Base-by-base conservation (phyloP, 1,140 invertebrate species). In the Bombus cullumanus region DNA sequence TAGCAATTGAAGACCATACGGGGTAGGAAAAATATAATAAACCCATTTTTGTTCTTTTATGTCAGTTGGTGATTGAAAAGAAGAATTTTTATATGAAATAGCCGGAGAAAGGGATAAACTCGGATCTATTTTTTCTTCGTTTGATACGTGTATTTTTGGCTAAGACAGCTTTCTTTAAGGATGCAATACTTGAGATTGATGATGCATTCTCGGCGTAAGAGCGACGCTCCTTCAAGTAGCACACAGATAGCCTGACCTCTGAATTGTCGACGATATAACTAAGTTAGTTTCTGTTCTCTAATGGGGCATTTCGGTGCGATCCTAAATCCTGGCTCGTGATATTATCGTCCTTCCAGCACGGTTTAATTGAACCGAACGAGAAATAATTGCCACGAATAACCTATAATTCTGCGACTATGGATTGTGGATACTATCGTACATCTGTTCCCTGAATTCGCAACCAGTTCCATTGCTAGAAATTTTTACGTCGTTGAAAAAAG, bases 351-450 rank as follows among this genome's bases (percentile, higher is more conserved):
- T 76, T 82, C 76, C 86, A 83, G 81, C 89, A 81, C 87, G 79
- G 91, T 91, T 94, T 94, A 93, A 94, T 94, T 93, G 92, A 93
- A 91, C 89, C 92, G 88, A 93, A 94, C 89, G 91, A 94, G 92
- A 92, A 93, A 90, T 92, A 93, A 94, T 94, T 94, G 91, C 91
- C 84, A 71, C 89, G 83, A 91, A 37, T 47, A 47, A 75, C 57
- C 59, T 10, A 8, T 25, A 13, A 25, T 59, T 25, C 37, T 9
- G 31, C 10, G 13, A 25, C 22, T 25, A 12, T 4, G 34, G 47
- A 37, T 72, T 25, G 22, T 4, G 28, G 47, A 37, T 72, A 62
- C 31, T 66, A 15, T 53, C 31, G 31, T 34, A 18, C 39, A 39
- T 75, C 31, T 47, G 72, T 83, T 74, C 73, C 31, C 8, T 1